Evolutionary conservation across 2,113 vertebrate species (phyloP).

Genomic region (Forbesichthys papilliferus): DNA sequence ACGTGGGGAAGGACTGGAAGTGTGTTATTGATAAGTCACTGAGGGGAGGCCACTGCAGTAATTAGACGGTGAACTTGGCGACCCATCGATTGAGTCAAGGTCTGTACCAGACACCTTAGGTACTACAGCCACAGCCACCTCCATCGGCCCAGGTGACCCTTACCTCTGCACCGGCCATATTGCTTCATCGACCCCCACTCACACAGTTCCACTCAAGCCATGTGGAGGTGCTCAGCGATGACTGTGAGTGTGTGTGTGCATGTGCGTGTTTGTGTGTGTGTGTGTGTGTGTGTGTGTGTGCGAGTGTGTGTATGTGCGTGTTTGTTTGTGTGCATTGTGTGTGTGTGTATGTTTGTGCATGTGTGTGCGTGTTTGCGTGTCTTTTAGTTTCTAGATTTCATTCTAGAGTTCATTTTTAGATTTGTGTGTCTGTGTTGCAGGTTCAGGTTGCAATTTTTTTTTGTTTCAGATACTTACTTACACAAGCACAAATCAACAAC

Average conservation of each 20-base stretch:
- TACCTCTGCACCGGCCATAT: constrained; percentile 19
- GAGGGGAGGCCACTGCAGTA: constrained; percentile 67
- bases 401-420: no score
- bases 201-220: background rate
- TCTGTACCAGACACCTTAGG: constrained; percentile 38
- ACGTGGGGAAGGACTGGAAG: constrained; percentile 73
- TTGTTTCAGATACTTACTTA: no score
- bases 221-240: constrained; percentile 12
- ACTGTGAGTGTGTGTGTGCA: background rate
- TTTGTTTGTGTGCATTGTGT: background rate
- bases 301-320: constrained; percentile 2
- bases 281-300: constrained; percentile 14
- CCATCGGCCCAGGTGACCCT: constrained; percentile 38
- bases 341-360: background rate
- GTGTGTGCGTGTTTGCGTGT: no score
- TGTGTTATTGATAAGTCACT: constrained; percentile 79
- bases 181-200: background rate
- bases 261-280: background rate
- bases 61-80: constrained; percentile 77
- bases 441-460: no score
- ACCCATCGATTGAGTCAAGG: constrained; percentile 68
- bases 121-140: constrained; percentile 44
- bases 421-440: no score
- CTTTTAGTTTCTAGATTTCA: no score
- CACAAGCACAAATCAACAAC: no score